Percentiles rank a stretch among this genome's conserved stretches.
Conservation (phyloP, 2,888 invertebrate species). For the Rapana venosa region DNA sequence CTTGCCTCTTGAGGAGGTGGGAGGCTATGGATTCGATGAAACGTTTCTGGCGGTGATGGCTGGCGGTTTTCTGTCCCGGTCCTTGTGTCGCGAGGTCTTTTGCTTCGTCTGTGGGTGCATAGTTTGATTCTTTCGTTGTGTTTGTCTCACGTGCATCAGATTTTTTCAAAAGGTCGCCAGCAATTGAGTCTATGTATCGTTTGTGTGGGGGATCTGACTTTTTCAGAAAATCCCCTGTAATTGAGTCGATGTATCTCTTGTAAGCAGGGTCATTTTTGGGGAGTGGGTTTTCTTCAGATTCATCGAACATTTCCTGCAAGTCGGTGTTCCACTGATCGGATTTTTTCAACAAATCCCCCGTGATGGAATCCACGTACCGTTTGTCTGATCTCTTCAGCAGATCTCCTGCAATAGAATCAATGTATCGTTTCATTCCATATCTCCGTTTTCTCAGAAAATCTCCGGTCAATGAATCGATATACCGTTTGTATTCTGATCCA, state of each 20-base stretch:
- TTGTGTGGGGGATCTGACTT: not conserved
- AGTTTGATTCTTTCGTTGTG: not conserved
- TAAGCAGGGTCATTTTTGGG: not conserved
- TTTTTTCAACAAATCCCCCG: not conserved
- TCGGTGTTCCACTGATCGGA: not conserved
- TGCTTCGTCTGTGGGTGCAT: not conserved
- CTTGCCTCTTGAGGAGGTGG: not conserved
- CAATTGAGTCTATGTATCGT: constrained; percentile 12
- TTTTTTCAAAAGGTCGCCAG: not conserved
- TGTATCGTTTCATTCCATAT: not conserved
- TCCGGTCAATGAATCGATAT: not conserved
- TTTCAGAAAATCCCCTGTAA: not conserved
- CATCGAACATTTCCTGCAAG: not conserved
- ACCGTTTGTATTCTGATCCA: not conserved
- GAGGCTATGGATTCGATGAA: not conserved
- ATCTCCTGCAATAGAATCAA: not conserved
- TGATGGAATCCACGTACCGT: not conserved
- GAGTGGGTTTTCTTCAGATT: not conserved
- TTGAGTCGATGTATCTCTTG: constrained; percentile 5
- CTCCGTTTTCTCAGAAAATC: not conserved
- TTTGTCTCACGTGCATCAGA: not conserved
- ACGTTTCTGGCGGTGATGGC: not conserved
- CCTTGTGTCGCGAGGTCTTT: not conserved
- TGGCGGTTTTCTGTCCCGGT: not conserved
- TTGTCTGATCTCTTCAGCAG: not conserved